These are phyloP conservation scores for Agrypnus murinus DNA, from an alignment of 2,888 invertebrate species.

Conservation along the genomic window DNA sequence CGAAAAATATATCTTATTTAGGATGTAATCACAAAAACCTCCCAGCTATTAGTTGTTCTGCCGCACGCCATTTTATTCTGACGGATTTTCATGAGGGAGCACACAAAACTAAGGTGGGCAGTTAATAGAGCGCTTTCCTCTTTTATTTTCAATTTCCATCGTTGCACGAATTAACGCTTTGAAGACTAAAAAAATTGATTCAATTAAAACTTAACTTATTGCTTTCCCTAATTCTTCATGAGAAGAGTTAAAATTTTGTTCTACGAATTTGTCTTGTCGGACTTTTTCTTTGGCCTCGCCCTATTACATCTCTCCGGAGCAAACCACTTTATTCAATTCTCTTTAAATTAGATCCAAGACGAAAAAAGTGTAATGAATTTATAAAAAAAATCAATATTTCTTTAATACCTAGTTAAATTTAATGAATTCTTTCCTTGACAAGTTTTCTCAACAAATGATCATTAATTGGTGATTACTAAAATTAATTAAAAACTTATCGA, in stretches of 20 bases:
- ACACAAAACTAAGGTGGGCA: background rate
- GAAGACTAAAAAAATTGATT: background rate
- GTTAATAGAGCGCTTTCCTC: background rate
- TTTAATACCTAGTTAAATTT: background rate
- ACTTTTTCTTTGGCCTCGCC: too few species aligned
- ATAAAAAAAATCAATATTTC: background rate
- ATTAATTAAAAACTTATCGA: conserved; percentile 34
- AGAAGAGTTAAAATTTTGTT: background rate
- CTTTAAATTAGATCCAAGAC: background rate
- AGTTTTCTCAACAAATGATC: conserved; percentile 11
- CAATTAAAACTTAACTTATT: background rate
- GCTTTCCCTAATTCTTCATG: background rate
- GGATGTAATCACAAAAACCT: conserved; percentile 28
- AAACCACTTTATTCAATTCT: too few species aligned
- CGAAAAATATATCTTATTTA: conserved; percentile 26
- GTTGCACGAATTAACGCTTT: background rate
- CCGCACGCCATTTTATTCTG: conserved; percentile 25
- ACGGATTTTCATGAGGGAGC: conserved; percentile 19
- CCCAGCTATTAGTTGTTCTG: conserved; percentile 29
- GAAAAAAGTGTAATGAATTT: conserved; percentile 5
- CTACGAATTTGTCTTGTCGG: too few species aligned
- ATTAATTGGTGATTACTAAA: conserved; percentile 30
- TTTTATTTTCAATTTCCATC: background rate
- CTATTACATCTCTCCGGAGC: too few species aligned
- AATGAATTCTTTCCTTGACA: background rate